These are phyloP conservation scores for Pollenia amentaria DNA, from an alignment of 2,888 invertebrate species.

Conservation along the genomic window DNA sequence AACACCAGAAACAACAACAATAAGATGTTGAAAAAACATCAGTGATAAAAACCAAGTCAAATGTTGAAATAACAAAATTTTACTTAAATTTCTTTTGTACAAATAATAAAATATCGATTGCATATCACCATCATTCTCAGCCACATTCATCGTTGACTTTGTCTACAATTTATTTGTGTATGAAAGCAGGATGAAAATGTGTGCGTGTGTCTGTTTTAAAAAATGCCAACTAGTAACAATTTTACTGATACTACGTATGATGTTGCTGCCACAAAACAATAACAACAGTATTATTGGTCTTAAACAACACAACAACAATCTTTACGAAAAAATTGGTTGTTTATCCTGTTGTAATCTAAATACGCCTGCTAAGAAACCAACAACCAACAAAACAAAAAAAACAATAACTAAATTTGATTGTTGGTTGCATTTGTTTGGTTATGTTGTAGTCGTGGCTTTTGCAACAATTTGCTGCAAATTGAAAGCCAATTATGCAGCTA, in stretches of 20 bases:
- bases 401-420: conserved; percentile 63
- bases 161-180: conserved; percentile 25
- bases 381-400: conserved; percentile 18
- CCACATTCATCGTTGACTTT: conserved; percentile 24
- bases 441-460: conserved; percentile 78
- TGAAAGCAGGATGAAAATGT: background rate
- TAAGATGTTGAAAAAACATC: conserved; percentile 37
- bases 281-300: conserved; percentile 67
- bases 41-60: conserved; percentile 60
- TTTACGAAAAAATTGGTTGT: conserved; percentile 56
- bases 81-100: conserved; percentile 62
- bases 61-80: conserved; percentile 40
- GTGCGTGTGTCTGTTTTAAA: background rate
- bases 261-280: conserved; percentile 56
- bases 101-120: conserved; percentile 70
- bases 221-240: conserved; percentile 37
- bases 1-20: conserved; percentile 1
- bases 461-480: conserved; percentile 83
- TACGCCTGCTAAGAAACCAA: conserved; percentile 68
- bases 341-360: conserved; percentile 73
- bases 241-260: conserved; percentile 55
- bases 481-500: conserved; percentile 82
- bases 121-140: conserved; percentile 63
- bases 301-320: conserved; percentile 47
- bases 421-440: conserved; percentile 38